Base-by-base conservation (phyloP, 2,797 vertebrate species). In the Rhinophrynus dorsalis region DNA sequence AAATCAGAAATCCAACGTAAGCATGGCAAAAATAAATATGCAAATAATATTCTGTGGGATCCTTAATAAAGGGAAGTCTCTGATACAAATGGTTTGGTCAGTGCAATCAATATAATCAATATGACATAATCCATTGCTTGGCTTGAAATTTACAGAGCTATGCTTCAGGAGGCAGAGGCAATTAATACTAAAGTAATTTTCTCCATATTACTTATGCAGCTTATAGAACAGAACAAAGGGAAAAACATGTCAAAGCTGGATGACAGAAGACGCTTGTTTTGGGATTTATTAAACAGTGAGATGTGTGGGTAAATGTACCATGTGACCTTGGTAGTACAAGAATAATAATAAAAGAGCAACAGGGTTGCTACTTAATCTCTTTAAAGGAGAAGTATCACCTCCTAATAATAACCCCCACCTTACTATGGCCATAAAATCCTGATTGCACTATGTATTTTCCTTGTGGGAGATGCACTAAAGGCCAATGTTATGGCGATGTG, bases 91-190 rank as follows among this genome's bases (percentile, higher is more conserved):
- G 23, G 45, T 13, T 40, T 59, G 66, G 55, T 59, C 55, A 40
- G 24, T 40, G 27, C 20, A 68, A 59, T 42, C 42, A 40, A 32
- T 68, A 24, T 15, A 59, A 51, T 68, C 55, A 51, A 29, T 50
- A 40, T 38, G 12, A 29, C 15, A 38, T 27, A 51, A 51, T 3
- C 38, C 1, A 51, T 23, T 38, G 24, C 45, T 23, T 38, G 8
- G 7, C 10, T 54, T 48, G 20, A 3, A 48, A 48, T 48, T 59
- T 50, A 11, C 12, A 38, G 24, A 64, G n/a, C 15, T 18, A 3
- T 38, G 35, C 6, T 38, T 3, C 11, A 6, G 6, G n/a, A n/a
- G 35, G 35, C 35, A 9, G 20, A 47, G 44, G 17, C 44, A 47
- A 23, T 47, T 47, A 47, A 21, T 17, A 2, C 21, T 12, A 23